Conservation (phyloP, 64 coral and sea anemone genomes). For the Pocillopora damicornis region DNA sequence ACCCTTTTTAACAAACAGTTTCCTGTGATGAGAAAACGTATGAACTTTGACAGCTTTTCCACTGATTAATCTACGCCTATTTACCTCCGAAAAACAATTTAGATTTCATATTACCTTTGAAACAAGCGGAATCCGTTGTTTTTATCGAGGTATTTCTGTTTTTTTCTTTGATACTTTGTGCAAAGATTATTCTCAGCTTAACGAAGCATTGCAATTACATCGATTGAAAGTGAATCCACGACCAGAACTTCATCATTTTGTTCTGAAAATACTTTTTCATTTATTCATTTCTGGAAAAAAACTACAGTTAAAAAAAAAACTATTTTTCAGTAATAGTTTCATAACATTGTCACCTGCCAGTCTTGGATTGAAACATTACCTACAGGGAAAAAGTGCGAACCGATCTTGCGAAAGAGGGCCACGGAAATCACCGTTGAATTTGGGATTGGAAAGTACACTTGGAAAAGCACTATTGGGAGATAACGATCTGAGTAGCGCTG, state of each 20-base stretch:
- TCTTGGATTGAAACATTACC: background rate
- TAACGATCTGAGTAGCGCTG: conserved; percentile 24
- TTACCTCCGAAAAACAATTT: background rate
- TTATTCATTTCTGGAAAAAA: too few relatives aligned
- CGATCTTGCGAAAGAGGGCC: background rate
- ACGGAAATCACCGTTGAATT: conserved; percentile 25
- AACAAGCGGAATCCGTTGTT: too few relatives aligned
- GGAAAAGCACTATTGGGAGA: conserved; percentile 31
- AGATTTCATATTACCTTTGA: too few relatives aligned
- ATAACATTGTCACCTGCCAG: background rate
- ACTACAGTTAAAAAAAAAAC: too few relatives aligned
- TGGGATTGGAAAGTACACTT: conserved; percentile 17
- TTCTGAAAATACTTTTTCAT: too few relatives aligned
- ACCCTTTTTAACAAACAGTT: conserved; percentile 20
- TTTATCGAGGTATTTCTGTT: too few relatives aligned
- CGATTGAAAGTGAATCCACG: too few relatives aligned
- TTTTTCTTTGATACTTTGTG: too few relatives aligned
- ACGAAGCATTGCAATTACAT: too few relatives aligned
- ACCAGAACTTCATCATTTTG: too few relatives aligned
- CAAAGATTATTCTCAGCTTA: too few relatives aligned
- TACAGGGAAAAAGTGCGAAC: background rate
- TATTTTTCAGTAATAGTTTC: too few relatives aligned
- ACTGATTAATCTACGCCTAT: background rate
- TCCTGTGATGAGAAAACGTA: conserved; percentile 7
- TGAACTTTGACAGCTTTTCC: background rate